phyloP scores from a whole-genome alignment of 2,888 invertebrate genomes.

The Drosophila ustulata region DNA sequence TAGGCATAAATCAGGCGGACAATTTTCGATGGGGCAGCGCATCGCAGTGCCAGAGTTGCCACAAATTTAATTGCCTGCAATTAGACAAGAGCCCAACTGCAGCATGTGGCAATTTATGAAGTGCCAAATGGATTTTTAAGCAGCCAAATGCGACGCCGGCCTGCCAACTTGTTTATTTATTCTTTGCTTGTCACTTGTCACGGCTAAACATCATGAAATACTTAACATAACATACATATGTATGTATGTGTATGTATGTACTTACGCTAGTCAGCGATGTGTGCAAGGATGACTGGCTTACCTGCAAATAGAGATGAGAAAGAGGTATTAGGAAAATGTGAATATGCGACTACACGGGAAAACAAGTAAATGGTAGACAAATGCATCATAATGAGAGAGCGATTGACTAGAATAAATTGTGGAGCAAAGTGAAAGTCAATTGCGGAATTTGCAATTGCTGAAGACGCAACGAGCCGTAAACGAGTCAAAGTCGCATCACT shows the following conservation, averaged over 20 bases:
- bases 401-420: not conserved
- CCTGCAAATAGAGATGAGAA: slow-evolving; percentile 32
- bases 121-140: slow-evolving; percentile 68
- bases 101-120: slow-evolving; percentile 63
- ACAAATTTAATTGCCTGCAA: slow-evolving; percentile 67
- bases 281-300: slow-evolving; percentile 42
- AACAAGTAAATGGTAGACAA: too few relatives aligned
- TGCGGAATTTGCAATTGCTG: slow-evolving; percentile 20
- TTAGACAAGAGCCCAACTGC: slow-evolving; percentile 62
- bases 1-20: slow-evolving; percentile 69
- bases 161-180: slow-evolving; percentile 42
- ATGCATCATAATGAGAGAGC: too few relatives aligned
- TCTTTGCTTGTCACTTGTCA: slow-evolving; percentile 27
- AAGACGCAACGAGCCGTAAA: slow-evolving; percentile 44
- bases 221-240: too few relatives aligned
- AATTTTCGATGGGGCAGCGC: slow-evolving; percentile 30
- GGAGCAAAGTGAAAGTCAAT: slow-evolving; percentile 45
- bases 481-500: slow-evolving; percentile 17
- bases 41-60: slow-evolving; percentile 59
- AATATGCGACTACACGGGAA: not conserved
- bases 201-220: slow-evolving; percentile 1
- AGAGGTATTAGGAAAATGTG: slow-evolving; percentile 12
- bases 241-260: slow-evolving; percentile 25
- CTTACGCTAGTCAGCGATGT: slow-evolving; percentile 52
- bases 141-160: slow-evolving; percentile 43